Conservation (phyloP, 2,888 invertebrate genomes). For the Caenorhabditis uteleia region DNA sequence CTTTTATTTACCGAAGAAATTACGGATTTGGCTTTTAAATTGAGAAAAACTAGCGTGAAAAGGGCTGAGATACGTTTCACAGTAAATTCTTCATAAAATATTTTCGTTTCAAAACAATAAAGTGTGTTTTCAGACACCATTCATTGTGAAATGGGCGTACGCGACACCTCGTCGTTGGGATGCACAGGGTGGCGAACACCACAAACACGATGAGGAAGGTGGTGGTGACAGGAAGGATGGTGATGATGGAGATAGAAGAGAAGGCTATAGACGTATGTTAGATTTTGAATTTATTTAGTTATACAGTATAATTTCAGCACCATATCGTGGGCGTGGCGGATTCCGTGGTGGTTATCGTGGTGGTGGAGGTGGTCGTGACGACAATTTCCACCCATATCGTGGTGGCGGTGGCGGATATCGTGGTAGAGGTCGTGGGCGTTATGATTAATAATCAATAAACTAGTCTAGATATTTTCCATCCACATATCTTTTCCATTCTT, state of each 20-base stretch:
- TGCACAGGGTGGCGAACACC: conserved; percentile 14
- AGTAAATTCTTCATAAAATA: no score
- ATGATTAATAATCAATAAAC: not conserved
- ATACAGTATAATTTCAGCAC: conserved; percentile 2
- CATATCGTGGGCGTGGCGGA: conserved; percentile 20
- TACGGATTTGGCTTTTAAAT: no score
- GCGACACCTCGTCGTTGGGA: conserved; percentile 54
- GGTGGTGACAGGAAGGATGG: no score
- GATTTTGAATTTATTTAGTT: not conserved
- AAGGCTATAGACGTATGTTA: no score
- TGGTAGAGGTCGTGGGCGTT: conserved; percentile 16
- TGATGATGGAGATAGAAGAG: no score
- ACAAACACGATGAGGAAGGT: not conserved
- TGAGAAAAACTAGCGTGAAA: no score
- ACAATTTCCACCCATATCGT: no score
- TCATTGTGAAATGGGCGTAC: conserved; percentile 97
- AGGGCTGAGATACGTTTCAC: no score
- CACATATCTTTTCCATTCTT: no score
- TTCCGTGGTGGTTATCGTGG: conserved; percentile 23
- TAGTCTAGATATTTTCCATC: no score
- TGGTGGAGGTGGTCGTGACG: not conserved
- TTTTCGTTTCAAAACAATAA: no score
- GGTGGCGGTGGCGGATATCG: not conserved
- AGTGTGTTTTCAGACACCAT: conserved; percentile 85
- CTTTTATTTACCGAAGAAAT: no score